Evolutionary conservation across 2,113 vertebrate species (phyloP).

Genomic region (Mionectes macconnelli): DNA sequence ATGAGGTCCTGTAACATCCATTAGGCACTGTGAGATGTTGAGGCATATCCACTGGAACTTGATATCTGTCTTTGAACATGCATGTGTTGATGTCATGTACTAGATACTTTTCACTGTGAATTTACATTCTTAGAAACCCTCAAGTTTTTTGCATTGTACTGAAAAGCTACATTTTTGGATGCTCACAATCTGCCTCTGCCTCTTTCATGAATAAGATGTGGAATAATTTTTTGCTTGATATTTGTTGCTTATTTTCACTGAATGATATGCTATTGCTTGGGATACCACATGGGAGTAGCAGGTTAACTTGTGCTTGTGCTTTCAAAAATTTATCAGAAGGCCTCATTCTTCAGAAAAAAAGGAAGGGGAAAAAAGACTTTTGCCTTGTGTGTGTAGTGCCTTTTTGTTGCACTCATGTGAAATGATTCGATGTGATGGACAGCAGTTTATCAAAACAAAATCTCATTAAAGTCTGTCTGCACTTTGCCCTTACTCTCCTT

Average conservation of each 20-base stretch:
- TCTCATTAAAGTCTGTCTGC: constrained; percentile 74
- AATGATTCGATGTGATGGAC: constrained; percentile 69
- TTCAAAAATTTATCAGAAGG: background rate
- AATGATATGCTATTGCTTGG: background rate
- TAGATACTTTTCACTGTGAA: background rate
- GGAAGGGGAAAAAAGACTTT: constrained; percentile 23
- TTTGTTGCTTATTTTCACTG: background rate
- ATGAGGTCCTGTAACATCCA: background rate
- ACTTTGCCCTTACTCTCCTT: constrained; percentile 59
- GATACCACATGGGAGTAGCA: background rate
- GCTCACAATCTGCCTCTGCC: background rate
- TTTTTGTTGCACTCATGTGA: constrained; percentile 61
- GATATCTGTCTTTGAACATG: background rate
- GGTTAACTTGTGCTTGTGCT: background rate
- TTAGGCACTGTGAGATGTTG: background rate
- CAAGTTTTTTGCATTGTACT: background rate
- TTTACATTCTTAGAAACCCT: background rate
- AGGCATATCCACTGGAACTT: background rate
- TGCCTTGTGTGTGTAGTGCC: constrained; percentile 4
- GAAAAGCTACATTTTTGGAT: background rate
- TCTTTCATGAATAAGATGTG: background rate
- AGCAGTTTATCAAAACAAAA: constrained; percentile 77
- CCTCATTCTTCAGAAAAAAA: background rate
- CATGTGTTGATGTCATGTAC: background rate
- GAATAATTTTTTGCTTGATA: background rate